Base-by-base conservation (phyloP, 2,888 invertebrate species). In the Diaperis boleti region DNA sequence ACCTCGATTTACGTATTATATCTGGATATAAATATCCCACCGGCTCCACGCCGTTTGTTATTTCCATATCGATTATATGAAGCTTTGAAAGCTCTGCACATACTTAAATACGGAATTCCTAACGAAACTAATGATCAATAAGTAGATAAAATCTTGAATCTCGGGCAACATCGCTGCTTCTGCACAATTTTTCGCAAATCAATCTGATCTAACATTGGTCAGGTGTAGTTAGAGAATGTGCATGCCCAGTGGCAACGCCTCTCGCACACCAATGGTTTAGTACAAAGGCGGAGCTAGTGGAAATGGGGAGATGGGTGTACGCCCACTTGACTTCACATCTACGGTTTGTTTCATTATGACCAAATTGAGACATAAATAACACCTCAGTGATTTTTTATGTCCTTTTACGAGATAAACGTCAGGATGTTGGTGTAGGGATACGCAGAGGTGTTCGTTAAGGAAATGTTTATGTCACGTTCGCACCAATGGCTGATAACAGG, bases 211-310 rank as follows among this genome's bases (percentile, higher is more conserved):
- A 62, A 71, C 69, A 74, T 74, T 77, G 77, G 77, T 70, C 65
- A 60, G 61, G 31, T 18, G 64, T 62, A 64, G 59, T 66, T 66
- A 56, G 59, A 68, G 65, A 66, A 60, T 62, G 69, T 69, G 68
- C 69, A 71, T 70, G 71, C 69, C 74, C 75, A 75, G 73, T 74
- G 74, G 77, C 67, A 72, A 74, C 72, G 71, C 70, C 74, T 60
- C 64, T 66, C 65, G 61, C 64, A 67, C 68, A 68, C 77, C 77
- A 76, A 75, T 77, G 73, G 75, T 72, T 74, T 71, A 55, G 63
- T 60, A 65, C 64, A 52, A 55, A 69, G 75, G 75, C 66, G 74
- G 72, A 65, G 73, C 68, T 62, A 63, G 41, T 50, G 52, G 35
- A 35, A 33, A 57, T 60, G 49, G 45, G 33, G 55, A 31, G 44